Percentiles rank a stretch among this genome's conserved stretches.
These are phyloP conservation scores for Ophonus ardosiacus DNA, from an alignment of 2,888 invertebrate species.

Conservation along the genomic window DNA sequence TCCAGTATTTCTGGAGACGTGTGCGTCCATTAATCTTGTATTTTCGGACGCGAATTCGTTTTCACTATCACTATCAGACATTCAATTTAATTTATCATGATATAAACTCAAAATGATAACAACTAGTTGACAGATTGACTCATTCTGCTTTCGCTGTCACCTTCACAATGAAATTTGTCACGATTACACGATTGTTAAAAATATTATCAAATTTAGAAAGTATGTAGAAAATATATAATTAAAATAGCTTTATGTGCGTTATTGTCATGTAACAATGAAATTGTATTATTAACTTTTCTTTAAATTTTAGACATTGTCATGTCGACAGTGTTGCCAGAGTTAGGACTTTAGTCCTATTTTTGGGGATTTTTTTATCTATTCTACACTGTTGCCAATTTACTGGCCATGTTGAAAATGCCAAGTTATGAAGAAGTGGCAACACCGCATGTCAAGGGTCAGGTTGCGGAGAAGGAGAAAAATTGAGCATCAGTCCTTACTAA, in stretches of 20 bases:
- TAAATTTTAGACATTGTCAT: constrained; percentile 6
- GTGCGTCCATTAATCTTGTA: constrained; percentile 91
- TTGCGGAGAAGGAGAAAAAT: no score
- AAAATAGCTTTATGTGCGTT: background rate
- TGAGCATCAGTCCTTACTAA: no score
- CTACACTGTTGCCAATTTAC: no score
- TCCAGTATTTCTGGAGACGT: constrained; percentile 81
- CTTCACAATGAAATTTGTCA: constrained; percentile 15
- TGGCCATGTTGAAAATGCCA: no score
- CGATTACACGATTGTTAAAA: background rate
- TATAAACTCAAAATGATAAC: constrained; percentile 43
- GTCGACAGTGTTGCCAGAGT: constrained; percentile 26
- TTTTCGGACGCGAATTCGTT: constrained; percentile 84
- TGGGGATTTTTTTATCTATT: no score
- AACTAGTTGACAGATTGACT: constrained; percentile 50
- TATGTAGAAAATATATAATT: background rate
- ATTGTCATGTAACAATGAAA: background rate
- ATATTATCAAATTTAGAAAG: background rate
- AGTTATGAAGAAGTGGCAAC: no score
- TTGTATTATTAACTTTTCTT: background rate
- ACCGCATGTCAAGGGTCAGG: no score
- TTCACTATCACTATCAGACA: constrained; percentile 76
- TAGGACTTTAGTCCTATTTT: no score
- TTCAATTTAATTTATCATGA: constrained; percentile 68
- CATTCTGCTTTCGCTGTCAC: constrained; percentile 50